Conservation (phyloP, 1,140 invertebrate genomes). For the Drosophila saltans region DNA sequence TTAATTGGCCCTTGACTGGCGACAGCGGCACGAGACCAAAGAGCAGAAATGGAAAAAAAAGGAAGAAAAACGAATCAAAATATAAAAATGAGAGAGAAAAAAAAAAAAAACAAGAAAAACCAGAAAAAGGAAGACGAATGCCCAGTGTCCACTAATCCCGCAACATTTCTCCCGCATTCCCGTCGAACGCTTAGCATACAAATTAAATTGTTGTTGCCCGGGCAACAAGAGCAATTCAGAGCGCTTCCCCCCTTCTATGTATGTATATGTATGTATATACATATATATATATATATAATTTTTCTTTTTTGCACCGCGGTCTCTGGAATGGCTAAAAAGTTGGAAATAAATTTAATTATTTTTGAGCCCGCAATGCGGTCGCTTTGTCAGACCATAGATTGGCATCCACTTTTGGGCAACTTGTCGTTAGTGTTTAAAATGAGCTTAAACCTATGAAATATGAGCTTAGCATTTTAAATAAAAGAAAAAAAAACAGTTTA, state of each 20-base stretch:
- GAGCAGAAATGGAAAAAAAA: slow-evolving; percentile 6
- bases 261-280: too few species aligned
- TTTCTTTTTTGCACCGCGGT: slow-evolving; percentile 28
- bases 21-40: slow-evolving; percentile 25
- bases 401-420: slow-evolving; percentile 30
- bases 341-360: slow-evolving; percentile 65
- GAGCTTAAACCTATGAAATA: neutral
- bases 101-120: slow-evolving; percentile 3
- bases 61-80: neutral
- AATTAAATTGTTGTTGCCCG: slow-evolving; percentile 59
- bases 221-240: neutral
- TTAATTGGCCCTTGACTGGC: slow-evolving; percentile 67
- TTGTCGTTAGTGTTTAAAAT: slow-evolving; percentile 12
- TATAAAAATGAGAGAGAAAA: neutral
- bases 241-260: neutral
- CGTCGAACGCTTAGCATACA: slow-evolving; percentile 34
- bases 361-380: slow-evolving; percentile 54
- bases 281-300: neutral
- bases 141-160: slow-evolving; percentile 35
- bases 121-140: neutral
- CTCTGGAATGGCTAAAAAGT: slow-evolving; percentile 48
- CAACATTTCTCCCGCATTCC: slow-evolving; percentile 25
- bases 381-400: slow-evolving; percentile 34
- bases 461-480: neutral
- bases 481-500: neutral